phyloP scores from a whole-genome alignment of 2,113 vertebrate genomes.

The Carassius gibelio region DNA sequence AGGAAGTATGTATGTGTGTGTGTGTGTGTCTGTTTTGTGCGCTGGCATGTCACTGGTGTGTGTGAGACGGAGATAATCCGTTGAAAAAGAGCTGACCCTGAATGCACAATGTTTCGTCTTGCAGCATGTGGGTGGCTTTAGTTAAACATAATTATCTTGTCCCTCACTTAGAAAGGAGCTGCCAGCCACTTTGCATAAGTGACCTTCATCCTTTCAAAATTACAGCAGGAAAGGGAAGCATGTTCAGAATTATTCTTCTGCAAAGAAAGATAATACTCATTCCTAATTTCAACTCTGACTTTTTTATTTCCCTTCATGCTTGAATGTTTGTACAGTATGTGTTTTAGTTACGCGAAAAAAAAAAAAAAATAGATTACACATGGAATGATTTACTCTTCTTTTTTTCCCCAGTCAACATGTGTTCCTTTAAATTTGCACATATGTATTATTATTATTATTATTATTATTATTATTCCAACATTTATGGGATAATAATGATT shows the following conservation, averaged over 20 bases:
- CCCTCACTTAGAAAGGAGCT: conserved; percentile 46
- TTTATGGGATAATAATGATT: too few relatives aligned
- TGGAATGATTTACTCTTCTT: too few relatives aligned
- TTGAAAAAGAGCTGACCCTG: conserved; percentile 56
- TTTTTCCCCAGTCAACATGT: too few relatives aligned
- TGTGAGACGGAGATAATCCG: neutral
- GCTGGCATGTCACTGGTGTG: neutral
- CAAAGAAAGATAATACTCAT: conserved; percentile 24
- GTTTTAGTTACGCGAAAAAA: conserved; percentile 48
- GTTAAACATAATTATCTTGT: conserved; percentile 51
- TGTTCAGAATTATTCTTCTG: conserved; percentile 26
- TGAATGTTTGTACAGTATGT: conserved; percentile 30
- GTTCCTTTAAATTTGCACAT: too few relatives aligned
- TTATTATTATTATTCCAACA: too few relatives aligned
- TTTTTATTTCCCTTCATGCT: conserved; percentile 8
- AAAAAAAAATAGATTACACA: neutral
- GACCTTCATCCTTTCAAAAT: conserved; percentile 26
- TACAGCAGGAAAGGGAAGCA: conserved; percentile 2
- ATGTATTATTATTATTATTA: too few relatives aligned
- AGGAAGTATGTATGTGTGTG: conserved; percentile 17
- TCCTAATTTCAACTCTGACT: conserved; percentile 1
- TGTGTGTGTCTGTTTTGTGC: neutral
- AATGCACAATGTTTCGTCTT: conserved; percentile 50
- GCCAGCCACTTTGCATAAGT: conserved; percentile 44
- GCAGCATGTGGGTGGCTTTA: conserved; percentile 55